phyloP scores from a whole-genome alignment of 2,113 vertebrate genomes.

The Psophia crepitans region DNA sequence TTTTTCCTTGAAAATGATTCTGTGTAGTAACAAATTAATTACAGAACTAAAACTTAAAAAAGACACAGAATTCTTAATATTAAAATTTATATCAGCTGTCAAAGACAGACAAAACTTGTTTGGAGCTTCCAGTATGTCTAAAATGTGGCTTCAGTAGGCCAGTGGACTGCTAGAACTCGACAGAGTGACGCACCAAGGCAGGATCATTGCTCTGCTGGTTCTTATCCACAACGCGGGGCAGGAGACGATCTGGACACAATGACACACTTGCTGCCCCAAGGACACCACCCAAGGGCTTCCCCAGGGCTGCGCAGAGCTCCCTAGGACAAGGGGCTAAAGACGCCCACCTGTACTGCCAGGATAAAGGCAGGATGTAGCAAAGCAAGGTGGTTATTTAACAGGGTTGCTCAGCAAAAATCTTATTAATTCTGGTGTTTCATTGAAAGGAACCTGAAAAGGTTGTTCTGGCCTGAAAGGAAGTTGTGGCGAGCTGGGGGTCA shows the following conservation, averaged over 20 bases:
- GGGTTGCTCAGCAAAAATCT: accelerated
- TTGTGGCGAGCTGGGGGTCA: no score
- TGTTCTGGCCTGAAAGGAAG: no score
- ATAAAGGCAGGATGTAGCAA: neutral
- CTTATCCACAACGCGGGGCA: accelerated
- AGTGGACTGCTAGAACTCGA: neutral
- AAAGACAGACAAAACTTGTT: neutral
- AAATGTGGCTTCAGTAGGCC: neutral
- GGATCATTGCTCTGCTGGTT: neutral
- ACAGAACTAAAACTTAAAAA: neutral
- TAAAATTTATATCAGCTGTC: neutral
- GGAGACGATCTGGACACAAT: neutral
- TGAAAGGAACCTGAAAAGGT: no score
- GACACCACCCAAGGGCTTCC: neutral
- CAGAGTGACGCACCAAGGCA: accelerated
- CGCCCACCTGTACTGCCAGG: no score
- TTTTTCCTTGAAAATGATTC: neutral
- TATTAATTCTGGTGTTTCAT: neutral
- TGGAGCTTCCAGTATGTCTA: neutral
- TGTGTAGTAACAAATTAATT: neutral
- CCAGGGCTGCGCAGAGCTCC: no score
- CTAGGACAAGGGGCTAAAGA: no score
- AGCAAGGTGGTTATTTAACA: neutral
- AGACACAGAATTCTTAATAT: neutral
- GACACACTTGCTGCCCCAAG: accelerated